These are phyloP conservation scores for Torymus tubicola DNA, from an alignment of 2,888 invertebrate genomes.

Conservation along the genomic window DNA sequence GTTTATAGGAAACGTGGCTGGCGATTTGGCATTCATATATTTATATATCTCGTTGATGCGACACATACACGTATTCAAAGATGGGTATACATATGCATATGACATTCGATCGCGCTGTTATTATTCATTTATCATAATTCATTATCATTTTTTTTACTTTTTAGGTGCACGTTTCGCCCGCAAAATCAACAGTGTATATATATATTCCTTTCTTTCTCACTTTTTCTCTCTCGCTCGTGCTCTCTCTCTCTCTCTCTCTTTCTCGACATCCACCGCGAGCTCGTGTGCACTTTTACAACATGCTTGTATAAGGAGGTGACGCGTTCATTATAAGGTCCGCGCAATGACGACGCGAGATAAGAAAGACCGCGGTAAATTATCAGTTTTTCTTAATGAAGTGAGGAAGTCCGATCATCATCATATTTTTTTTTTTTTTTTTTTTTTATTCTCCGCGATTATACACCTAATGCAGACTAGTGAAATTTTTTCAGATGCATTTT, in stretches of 20 bases:
- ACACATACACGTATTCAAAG: slow-evolving; percentile 61
- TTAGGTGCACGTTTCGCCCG: slow-evolving; percentile 58
- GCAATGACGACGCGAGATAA: slow-evolving; percentile 17
- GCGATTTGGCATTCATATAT: slow-evolving; percentile 64
- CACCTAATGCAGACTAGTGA: slow-evolving; percentile 32
- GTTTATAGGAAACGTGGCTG: slow-evolving; percentile 65
- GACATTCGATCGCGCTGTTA: slow-evolving; percentile 63
- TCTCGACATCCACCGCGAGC: not conserved
- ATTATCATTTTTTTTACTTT: slow-evolving; percentile 40
- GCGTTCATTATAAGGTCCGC: slow-evolving; percentile 10
- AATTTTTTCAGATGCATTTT: slow-evolving; percentile 34
- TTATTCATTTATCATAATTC: slow-evolving; percentile 55
- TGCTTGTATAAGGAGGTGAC: slow-evolving; percentile 4
- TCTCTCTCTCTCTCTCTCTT: slow-evolving; percentile 2
- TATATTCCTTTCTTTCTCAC: slow-evolving; percentile 51
- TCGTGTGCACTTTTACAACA: not conserved
- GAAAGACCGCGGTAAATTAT: slow-evolving; percentile 39
- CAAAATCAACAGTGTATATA: slow-evolving; percentile 50
- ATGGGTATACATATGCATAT: slow-evolving; percentile 59
- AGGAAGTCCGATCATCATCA: not conserved
- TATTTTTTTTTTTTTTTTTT: not conserved
- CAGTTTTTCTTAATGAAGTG: slow-evolving; percentile 40
- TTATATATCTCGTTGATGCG: slow-evolving; percentile 61
- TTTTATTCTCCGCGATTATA: not conserved
- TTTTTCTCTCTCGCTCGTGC: not conserved